Evolutionary conservation across 2,888 invertebrate genomes (phyloP), one percentile per base, ranked within the genome.

Genomic region (Chesias legatella): DNA sequence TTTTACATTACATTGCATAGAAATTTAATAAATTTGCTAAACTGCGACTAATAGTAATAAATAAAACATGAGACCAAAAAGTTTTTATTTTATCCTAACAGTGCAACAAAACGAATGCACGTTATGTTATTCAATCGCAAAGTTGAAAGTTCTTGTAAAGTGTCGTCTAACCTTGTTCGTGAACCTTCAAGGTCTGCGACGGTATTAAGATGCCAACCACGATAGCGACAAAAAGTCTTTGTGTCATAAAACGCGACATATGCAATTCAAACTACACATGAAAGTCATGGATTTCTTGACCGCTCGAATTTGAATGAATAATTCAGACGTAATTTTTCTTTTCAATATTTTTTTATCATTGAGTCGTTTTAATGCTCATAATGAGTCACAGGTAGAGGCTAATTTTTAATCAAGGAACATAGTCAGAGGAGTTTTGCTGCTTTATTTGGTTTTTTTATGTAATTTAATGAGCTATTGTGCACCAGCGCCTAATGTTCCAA

Each of bases 111-210:
- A 24, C n/a, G 40, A 35, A 36, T 45, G 35, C 29, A 36, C 9
- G 17, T 30, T 34, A n/a, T n/a, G n/a, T 44, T 36, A 22, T 35
- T 38, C 24, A 41, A 31, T 41, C 31, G 22, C n/a, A 35, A 25
- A 49, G 52, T 52, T 52, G 52, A 53, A 55, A 50, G 39, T 51
- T 52, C 55, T 51, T 52, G 38, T 51, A 45, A 55, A 58, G 53
- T 54, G 33, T 23, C 38, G 56, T 58, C 51, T 40, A 48, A 57
- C 68, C 63, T 67, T 62, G 67, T 37, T 35, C 36, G 38, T 43
- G 62, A 60, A 60, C 58, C 24, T 29, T 48, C 49, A 54, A 54
- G 56, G 54, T 49, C 42, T 34, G n/a, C 9, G 21, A 30, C 29
- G 34, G 36, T 43, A 42, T 52, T 51, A 43, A 49, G 50, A 51